These are phyloP conservation scores for Adelphocoris suturalis DNA, from an alignment of 2,888 invertebrate species.

Conservation along the genomic window DNA sequence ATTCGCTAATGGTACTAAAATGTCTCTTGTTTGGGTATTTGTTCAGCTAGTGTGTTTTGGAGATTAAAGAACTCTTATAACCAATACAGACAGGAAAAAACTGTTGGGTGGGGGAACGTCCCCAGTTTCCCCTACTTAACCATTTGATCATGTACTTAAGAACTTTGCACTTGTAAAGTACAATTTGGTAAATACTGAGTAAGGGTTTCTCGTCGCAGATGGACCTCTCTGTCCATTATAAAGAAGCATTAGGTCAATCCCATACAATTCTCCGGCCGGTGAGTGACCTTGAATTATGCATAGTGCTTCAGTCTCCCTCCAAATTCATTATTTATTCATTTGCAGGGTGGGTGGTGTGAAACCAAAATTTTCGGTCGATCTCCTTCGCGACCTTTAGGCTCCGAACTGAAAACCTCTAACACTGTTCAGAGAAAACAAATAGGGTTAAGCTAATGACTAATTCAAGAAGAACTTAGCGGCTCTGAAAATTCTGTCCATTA, in stretches of 20 bases:
- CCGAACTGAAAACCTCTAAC: not conserved
- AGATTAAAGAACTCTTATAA: too few relatives aligned
- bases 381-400: conserved; percentile 24
- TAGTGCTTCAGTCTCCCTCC: conserved; percentile 3
- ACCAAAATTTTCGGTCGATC: conserved; percentile 40
- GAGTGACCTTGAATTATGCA: conserved; percentile 58
- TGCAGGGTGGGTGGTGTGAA: conserved; percentile 11
- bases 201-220: too few relatives aligned
- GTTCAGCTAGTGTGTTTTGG: too few relatives aligned
- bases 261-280: not conserved
- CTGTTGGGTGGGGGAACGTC: too few relatives aligned
- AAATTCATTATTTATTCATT: conserved; percentile 49
- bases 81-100: too few relatives aligned
- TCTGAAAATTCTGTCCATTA: not conserved
- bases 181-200: too few relatives aligned
- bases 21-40: too few relatives aligned
- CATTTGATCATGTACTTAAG: too few relatives aligned
- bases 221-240: not conserved
- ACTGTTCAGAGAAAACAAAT: not conserved
- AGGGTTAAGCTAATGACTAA: not conserved
- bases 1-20: too few relatives aligned
- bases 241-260: not conserved
- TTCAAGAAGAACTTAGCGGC: not conserved
- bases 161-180: too few relatives aligned
- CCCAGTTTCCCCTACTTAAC: too few relatives aligned